Evolutionary conservation across 2,797 vertebrate genomes (phyloP), one percentile per base, ranked within the genome.

Genomic region (Mus spretus): DNA sequence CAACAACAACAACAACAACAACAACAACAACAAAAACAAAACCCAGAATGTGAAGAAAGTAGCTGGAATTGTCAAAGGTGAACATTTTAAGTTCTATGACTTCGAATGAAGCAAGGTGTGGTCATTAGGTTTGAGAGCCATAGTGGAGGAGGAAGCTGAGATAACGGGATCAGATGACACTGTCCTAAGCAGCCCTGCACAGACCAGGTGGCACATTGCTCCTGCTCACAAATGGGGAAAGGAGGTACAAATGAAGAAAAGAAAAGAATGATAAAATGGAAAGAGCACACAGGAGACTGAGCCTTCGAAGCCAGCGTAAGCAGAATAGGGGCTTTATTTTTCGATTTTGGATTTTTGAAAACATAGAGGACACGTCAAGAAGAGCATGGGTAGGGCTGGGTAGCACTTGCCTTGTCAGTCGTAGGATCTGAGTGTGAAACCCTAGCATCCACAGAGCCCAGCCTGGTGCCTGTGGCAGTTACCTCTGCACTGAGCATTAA

Each of bases 251-350:
- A 84, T 78, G 40, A 20, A 4, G 40, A 57, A 82, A 80, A 40
- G 50, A 15, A 6, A 82, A 67, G 26, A 13, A 82, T 61, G 34
- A 17, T 50, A 72, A 40, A 81, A 57, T 44, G 14, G 92, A 26
- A 74, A 40, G 40, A 70, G 75, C 44, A 67, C 44, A 34, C 20
- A 53, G 59, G 53, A 94, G 34, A 53, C 53, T 63, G 17, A 83
- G 50, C 13, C 53, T 86, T 83, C 84, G 63, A 50, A 15, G 22
- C 86, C 19, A 78, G 55, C 59, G 20, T 37, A 78, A 89, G 9
- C 37, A 89, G 53, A 93, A 82, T 81, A 61, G n/a, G 31, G 57
- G 55, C 63, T 92, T 79, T n/a, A 90, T 95, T 95, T 79, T 89
- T 87, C 17, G 26, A 94, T 89, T 90, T 78, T 77, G 12, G 26